These are phyloP conservation scores for Euura lappo DNA, from an alignment of 1,140 invertebrate genomes.

Conservation along the genomic window DNA sequence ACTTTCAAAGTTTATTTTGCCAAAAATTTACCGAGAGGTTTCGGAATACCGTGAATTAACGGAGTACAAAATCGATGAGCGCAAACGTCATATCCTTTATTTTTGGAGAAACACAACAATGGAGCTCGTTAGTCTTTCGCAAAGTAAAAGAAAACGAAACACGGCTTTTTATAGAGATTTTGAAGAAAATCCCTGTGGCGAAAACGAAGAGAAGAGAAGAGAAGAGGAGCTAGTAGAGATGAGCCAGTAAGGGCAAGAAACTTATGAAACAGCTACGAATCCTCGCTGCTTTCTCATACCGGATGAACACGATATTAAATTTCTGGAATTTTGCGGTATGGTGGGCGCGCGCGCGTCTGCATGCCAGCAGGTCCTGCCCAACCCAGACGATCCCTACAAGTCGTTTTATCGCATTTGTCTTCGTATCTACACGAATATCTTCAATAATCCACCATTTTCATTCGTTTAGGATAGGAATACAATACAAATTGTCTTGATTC, in stretches of 20 bases:
- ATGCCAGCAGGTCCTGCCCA: background rate
- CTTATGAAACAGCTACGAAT: constrained; percentile 50
- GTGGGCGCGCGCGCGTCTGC: constrained; percentile 40
- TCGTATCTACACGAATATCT: no score
- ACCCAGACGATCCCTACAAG: no score
- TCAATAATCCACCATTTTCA: no score
- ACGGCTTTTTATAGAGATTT: background rate
- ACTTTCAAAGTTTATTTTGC: background rate
- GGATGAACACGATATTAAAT: constrained; percentile 58
- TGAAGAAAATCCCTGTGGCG: background rate
- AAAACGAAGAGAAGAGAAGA: background rate
- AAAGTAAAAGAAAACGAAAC: no score
- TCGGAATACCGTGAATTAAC: background rate
- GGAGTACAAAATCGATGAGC: background rate
- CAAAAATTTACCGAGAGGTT: background rate
- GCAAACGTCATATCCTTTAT: no score
- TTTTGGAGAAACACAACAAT: background rate
- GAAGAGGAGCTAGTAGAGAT: constrained; percentile 22
- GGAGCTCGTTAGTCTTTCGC: background rate
- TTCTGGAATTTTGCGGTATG: constrained; percentile 61
- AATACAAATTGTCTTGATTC: no score
- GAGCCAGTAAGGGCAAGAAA: constrained; percentile 42
- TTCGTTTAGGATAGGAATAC: no score
- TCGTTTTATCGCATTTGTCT: no score
- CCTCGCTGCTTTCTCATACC: constrained; percentile 23